Evolutionary conservation across 53 echinoderm and acorn worm species (phyloP), one percentile per base, ranked within the genome.

Genomic region (Apostichopus leukothele): DNA sequence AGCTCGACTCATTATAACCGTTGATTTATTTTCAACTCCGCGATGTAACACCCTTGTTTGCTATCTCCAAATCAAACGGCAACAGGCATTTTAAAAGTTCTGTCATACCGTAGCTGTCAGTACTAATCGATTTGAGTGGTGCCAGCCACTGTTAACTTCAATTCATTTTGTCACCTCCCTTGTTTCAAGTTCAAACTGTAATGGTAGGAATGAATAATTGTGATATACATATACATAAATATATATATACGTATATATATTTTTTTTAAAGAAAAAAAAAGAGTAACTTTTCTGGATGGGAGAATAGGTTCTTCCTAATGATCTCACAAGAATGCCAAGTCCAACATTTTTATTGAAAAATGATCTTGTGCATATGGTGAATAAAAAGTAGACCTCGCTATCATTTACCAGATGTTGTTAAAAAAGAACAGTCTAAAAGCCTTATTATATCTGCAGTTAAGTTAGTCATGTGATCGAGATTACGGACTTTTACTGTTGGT

Each of bases 51-150:
- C 81, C 59, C 20, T 59, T 81, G 81, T 81, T 81, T 81, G 81
- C 52, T 59, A 81, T 81, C 22, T 53, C 59, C 60, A 54, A 81
- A 81, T 81, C 81, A 81, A 55, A 25, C 55, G 59, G 7, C 6
- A 54, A 21, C 20, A 52, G 52, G 81, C 10, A 54, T 54, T 23
- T 53, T 55, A n/a, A 8, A 21, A 81, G 81, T 81, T 81, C 53
- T 19, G 81, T 81, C 22, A 54, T 81, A 81, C 81, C 81, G 39
- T 20, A 18, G 81, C 81, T 81, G 81, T 81, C 81, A 81, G 18
- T 81, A 54, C 81, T 54, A 81, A 81, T 81, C 55, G 81, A 54
- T 54, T 81, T 81, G 81, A 81, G 54, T 81, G 22, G 81, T 81
- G 59, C 52, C 81, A 81, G 81, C 21, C 81, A 54, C 59, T 22